Evolutionary conservation across 2,113 vertebrate species (phyloP).

Genomic region (Polypterus bichir): DNA sequence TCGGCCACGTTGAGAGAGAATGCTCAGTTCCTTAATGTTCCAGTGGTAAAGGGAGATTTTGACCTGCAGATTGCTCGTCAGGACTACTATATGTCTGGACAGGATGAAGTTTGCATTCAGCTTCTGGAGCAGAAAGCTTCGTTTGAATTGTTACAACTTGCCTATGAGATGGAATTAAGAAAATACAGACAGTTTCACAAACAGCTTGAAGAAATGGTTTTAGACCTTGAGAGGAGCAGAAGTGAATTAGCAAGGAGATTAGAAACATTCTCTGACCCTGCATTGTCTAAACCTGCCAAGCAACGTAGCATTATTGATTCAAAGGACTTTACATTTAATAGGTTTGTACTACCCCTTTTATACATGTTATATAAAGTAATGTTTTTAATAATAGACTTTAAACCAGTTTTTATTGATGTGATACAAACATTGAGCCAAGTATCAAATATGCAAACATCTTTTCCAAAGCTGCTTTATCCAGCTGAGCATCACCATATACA

Average conservation of each 20-base stretch:
- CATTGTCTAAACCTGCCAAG: slow-evolving; percentile 33
- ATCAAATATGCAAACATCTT: too few species aligned
- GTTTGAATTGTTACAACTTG: slow-evolving; percentile 71
- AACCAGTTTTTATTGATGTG: too few species aligned
- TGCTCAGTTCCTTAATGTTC: slow-evolving; percentile 54
- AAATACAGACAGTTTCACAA: slow-evolving; percentile 38
- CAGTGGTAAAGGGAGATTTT: slow-evolving; percentile 63
- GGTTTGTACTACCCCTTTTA: slow-evolving; percentile 40
- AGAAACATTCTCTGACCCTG: slow-evolving; percentile 45
- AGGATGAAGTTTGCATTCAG: slow-evolving; percentile 62
- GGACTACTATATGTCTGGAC: slow-evolving; percentile 53
- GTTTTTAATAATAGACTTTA: too few species aligned
- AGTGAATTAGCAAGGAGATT: slow-evolving; percentile 33
- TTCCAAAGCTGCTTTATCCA: neutral
- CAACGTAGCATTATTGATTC: slow-evolving; percentile 50
- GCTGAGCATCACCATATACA: too few species aligned
- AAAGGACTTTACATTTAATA: slow-evolving; percentile 55
- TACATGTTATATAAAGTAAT: neutral
- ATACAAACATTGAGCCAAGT: too few species aligned
- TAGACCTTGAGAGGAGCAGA: slow-evolving; percentile 41
- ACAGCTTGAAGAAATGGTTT: slow-evolving; percentile 46
- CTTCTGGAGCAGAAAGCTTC: slow-evolving; percentile 73
- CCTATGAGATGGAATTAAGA: slow-evolving; percentile 63
- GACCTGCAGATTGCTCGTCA: slow-evolving; percentile 62
- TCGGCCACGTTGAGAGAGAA: slow-evolving; percentile 57